Evolutionary conservation across 2,797 vertebrate species (phyloP).

Genomic region (Liparis tanakae): DNA sequence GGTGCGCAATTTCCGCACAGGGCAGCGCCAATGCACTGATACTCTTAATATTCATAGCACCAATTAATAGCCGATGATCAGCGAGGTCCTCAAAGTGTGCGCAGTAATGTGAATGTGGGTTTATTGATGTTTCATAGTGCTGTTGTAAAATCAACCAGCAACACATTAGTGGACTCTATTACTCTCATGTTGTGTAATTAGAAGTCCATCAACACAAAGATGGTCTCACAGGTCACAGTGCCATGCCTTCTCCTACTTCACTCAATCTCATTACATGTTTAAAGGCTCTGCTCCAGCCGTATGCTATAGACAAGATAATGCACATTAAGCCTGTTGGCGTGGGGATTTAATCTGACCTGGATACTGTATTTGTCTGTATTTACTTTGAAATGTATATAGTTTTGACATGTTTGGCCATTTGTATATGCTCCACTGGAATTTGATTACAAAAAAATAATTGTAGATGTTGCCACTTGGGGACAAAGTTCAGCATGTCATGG

Average conservation of each 20-base stretch:
- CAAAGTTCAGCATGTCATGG: slow-evolving; percentile 18
- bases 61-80: slow-evolving; percentile 19
- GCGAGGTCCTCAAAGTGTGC: not conserved
- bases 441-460: slow-evolving; percentile 8
- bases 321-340: not conserved
- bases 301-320: not conserved
- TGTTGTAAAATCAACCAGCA: not conserved
- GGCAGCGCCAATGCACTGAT: not conserved
- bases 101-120: not conserved
- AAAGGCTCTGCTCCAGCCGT: slow-evolving; percentile 11
- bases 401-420: not conserved
- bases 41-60: slow-evolving; percentile 1
- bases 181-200: slow-evolving; percentile 11
- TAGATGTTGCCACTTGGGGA: not conserved
- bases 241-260: slow-evolving; percentile 1
- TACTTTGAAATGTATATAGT: not conserved
- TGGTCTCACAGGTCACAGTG: slow-evolving; percentile 14
- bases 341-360: slow-evolving; percentile 29
- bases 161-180: not conserved
- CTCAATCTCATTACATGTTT: slow-evolving; percentile 29
- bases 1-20: slow-evolving; percentile 19
- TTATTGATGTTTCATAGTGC: not conserved
- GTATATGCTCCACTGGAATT: not conserved
- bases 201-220: not conserved
- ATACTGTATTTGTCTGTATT: not conserved